Evolutionary conservation across 2,888 invertebrate genomes (phyloP).

Genomic region (Agriopis leucophaearia): DNA sequence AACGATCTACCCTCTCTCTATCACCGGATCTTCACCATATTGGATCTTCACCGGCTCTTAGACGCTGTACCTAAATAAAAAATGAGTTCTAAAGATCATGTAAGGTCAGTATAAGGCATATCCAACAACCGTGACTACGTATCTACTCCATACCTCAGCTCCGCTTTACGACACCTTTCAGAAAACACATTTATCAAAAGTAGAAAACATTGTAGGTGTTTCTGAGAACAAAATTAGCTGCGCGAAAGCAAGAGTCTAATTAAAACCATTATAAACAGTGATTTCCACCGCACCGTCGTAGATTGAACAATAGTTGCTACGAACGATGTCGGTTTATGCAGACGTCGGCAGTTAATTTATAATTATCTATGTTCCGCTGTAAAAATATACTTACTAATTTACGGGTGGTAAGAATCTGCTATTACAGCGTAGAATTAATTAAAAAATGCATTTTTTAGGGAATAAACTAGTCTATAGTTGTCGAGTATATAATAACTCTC

Average conservation of each 20-base stretch:
- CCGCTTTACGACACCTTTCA: not conserved
- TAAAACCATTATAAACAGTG: constrained; percentile 16
- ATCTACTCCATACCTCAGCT: not conserved
- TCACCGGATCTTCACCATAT: no score
- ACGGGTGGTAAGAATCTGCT: constrained; percentile 32
- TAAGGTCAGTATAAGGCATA: not conserved
- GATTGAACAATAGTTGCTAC: not conserved
- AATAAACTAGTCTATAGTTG: no score
- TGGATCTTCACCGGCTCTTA: no score
- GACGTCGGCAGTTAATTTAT: constrained; percentile 14
- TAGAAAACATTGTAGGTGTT: constrained; percentile 23
- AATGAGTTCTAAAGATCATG: no score
- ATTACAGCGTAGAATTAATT: not conserved
- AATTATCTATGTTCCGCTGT: constrained; percentile 16
- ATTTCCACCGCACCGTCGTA: constrained; percentile 13
- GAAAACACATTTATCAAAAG: constrained; percentile 22
- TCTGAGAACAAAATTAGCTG: constrained; percentile 21
- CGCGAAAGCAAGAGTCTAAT: constrained; percentile 20
- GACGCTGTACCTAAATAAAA: no score
- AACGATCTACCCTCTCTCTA: no score
- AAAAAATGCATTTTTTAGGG: not conserved
- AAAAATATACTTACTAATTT: constrained; percentile 31
- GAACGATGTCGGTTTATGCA: not conserved
- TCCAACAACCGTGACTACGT: not conserved
- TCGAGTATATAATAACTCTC: no score